These are phyloP conservation scores for Torymus texanus DNA, from an alignment of 2,888 invertebrate species.

Conservation along the genomic window DNA sequence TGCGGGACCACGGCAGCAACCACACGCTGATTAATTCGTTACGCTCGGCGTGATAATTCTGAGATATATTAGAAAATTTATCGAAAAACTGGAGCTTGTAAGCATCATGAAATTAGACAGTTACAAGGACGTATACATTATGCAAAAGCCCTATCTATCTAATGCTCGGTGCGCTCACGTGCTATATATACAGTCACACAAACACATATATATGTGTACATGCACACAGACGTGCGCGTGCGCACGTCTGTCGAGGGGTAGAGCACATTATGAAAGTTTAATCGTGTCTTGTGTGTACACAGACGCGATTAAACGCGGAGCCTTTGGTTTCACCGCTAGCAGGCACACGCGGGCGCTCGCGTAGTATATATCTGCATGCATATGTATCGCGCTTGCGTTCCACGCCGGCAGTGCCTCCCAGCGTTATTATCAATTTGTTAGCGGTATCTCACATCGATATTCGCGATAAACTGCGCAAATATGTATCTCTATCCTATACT, in stretches of 20 bases:
- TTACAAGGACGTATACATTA: conserved; percentile 34
- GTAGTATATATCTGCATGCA: background rate
- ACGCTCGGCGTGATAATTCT: conserved; percentile 18
- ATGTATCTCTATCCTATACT: background rate
- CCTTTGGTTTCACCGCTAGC: conserved; percentile 15
- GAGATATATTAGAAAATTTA: conserved; percentile 19
- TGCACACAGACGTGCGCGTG: background rate
- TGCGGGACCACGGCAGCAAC: too few species aligned
- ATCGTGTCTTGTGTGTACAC: conserved; percentile 31
- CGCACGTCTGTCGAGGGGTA: background rate
- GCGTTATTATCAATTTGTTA: conserved; percentile 41
- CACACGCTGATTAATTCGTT: conserved; percentile 17
- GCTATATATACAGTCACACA: too few species aligned
- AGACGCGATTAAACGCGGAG: background rate
- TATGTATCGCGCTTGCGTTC: too few species aligned
- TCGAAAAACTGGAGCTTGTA: conserved; percentile 31
- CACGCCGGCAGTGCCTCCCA: conserved; percentile 7
- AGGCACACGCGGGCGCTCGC: too few species aligned
- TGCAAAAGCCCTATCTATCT: conserved; percentile 30
- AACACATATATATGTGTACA: background rate
- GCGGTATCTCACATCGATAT: conserved; percentile 37
- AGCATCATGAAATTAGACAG: conserved; percentile 29
- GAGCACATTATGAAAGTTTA: conserved; percentile 42
- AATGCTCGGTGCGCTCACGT: too few species aligned
- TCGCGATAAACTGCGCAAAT: conserved; percentile 18